A percentile compares a stretch with the other conserved stretches of the same genome.
Conservation (phyloP, 1,140 invertebrate species). For the Diabrotica virgifera region DNA sequence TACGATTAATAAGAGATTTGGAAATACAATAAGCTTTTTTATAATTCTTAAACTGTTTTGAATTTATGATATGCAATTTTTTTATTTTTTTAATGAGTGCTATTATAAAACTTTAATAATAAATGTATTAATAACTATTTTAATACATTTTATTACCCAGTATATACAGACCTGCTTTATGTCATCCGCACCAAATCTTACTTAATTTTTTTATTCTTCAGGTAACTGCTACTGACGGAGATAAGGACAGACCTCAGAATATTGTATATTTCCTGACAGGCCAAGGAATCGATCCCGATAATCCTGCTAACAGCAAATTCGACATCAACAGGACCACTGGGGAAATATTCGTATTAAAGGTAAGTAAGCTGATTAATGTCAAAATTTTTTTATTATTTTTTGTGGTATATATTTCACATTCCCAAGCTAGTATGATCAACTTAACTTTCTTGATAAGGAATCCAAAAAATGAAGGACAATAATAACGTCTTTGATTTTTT, state of each 20-base stretch:
- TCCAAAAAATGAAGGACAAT: too few species aligned
- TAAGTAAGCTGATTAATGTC: constrained; percentile 47
- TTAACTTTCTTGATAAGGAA: too few species aligned
- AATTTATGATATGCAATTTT: too few species aligned
- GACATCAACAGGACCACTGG: constrained; percentile 92
- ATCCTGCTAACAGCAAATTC: constrained; percentile 93
- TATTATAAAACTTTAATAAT: not conserved
- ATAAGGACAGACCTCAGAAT: constrained; percentile 89
- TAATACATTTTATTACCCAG: too few species aligned
- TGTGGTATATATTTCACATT: too few species aligned
- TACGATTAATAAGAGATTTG: too few species aligned
- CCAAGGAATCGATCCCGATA: constrained; percentile 92
- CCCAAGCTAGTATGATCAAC: too few species aligned
- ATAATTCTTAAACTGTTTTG: too few species aligned
- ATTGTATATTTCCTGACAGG: constrained; percentile 97
- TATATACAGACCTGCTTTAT: not conserved
- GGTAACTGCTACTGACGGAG: constrained; percentile 94
- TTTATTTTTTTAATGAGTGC: not conserved
- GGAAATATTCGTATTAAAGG: constrained; percentile 90
- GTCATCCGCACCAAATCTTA: not conserved
- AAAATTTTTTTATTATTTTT: too few species aligned
- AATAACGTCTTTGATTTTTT: too few species aligned
- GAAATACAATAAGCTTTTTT: too few species aligned
- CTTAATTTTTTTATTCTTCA: constrained; percentile 47
- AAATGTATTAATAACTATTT: too few species aligned